These are phyloP conservation scores for Pygmarrhopalites habei DNA, from an alignment of 1,140 invertebrate species.

Conservation along the genomic window DNA sequence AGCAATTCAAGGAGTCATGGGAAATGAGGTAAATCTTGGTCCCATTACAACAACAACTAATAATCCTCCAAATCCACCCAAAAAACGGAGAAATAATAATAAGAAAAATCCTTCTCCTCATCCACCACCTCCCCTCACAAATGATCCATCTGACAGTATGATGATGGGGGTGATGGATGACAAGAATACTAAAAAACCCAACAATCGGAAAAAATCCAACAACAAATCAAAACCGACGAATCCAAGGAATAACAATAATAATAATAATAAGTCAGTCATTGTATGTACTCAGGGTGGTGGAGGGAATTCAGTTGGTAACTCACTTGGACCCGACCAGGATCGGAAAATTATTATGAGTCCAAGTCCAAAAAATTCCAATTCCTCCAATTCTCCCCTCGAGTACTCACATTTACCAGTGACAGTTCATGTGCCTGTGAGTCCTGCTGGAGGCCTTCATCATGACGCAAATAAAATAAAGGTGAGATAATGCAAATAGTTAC, in stretches of 20 bases:
- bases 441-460: conserved; percentile 1
- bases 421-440: conserved; percentile 27
- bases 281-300: conserved; percentile 17
- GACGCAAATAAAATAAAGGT: too few species aligned
- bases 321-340: conserved; percentile 4
- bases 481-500: too few species aligned
- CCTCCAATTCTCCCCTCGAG: conserved; percentile 6
- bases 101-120: too few species aligned
- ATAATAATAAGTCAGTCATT: conserved; percentile 30
- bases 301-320: not conserved
- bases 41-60: not conserved
- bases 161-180: too few species aligned
- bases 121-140: too few species aligned
- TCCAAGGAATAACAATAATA: conserved; percentile 7
- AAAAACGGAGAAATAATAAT: conserved; percentile 10
- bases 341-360: conserved; percentile 37
- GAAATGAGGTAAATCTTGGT: too few species aligned
- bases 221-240: not conserved
- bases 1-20: too few species aligned
- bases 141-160: not conserved
- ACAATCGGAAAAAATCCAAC: not conserved
- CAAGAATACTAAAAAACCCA: not conserved
- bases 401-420: conserved; percentile 27
- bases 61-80: not conserved
- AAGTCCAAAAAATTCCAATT: conserved; percentile 19